Conservation (phyloP, 2,113 vertebrate genomes). For the Terrapene triunguis region DNA sequence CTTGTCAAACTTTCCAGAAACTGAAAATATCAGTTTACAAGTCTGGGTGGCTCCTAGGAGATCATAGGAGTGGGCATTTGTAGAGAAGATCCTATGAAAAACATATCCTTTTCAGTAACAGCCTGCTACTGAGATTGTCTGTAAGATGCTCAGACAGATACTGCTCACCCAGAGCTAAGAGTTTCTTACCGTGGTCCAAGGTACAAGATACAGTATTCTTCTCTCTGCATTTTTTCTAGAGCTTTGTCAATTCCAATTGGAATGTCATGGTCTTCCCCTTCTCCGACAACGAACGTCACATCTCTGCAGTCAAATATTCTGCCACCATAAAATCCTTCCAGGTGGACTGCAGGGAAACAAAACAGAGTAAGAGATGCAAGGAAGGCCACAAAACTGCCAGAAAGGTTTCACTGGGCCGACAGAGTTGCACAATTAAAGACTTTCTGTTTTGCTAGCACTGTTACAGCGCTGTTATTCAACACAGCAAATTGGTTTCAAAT, state of each 20-base stretch:
- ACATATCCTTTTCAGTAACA: neutral
- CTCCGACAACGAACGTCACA: constrained; percentile 88
- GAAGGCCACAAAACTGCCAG: neutral
- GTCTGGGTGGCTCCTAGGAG: too few relatives aligned
- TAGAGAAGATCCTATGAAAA: neutral
- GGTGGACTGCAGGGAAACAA: constrained; percentile 83
- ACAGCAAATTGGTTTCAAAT: neutral
- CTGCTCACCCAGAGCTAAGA: neutral
- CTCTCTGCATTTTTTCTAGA: constrained; percentile 96
- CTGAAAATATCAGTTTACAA: neutral
- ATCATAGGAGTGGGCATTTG: rapidly evolving
- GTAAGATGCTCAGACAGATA: neutral
- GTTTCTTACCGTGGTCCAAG: constrained; percentile 88
- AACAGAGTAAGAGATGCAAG: neutral
- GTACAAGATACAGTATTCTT: constrained; percentile 91
- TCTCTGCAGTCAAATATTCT: constrained; percentile 90
- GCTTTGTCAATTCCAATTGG: constrained; percentile 95
- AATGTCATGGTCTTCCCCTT: constrained; percentile 92
- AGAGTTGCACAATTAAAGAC: neutral
- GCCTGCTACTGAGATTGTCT: neutral
- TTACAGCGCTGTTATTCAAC: neutral
- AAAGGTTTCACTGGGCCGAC: neutral
- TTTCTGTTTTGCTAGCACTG: neutral
- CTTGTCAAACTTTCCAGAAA: neutral
- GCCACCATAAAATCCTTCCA: constrained; percentile 87